These are phyloP conservation scores for Discoglossus pictus DNA, from an alignment of 2,797 vertebrate genomes.

Conservation along the genomic window DNA sequence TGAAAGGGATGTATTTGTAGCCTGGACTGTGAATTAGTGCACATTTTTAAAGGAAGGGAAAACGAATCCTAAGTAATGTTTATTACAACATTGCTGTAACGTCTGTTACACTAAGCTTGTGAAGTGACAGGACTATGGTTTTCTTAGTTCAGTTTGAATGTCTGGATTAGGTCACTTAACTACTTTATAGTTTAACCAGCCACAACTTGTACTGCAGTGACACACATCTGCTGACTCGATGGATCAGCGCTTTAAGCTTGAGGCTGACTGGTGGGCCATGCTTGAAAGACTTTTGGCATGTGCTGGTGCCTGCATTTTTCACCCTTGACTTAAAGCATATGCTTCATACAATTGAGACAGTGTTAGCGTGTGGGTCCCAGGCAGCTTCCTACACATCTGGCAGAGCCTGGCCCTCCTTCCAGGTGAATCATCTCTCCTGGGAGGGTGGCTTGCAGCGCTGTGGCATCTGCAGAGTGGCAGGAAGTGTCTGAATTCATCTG, in stretches of 20 bases:
- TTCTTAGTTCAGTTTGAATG: slow-evolving; percentile 73
- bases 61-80: slow-evolving; percentile 61
- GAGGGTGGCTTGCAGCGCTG: slow-evolving; percentile 83
- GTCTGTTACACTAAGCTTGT: slow-evolving; percentile 52
- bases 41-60: too few relatives aligned
- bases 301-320: slow-evolving; percentile 92
- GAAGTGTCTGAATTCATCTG: slow-evolving; percentile 90
- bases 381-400: slow-evolving; percentile 95
- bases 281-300: slow-evolving; percentile 95
- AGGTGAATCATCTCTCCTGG: slow-evolving; percentile 91
- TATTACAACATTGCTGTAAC: slow-evolving; percentile 19
- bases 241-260: slow-evolving; percentile 79
- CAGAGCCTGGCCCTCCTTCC: slow-evolving; percentile 85
- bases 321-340: slow-evolving; percentile 97
- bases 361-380: slow-evolving; percentile 84
- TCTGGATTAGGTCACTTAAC: slow-evolving; percentile 83
- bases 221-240: slow-evolving; percentile 89
- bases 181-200: slow-evolving; percentile 84
- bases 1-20: too few relatives aligned
- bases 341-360: slow-evolving; percentile 90
- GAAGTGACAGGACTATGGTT: slow-evolving; percentile 63
- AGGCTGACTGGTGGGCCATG: slow-evolving; percentile 91
- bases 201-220: slow-evolving; percentile 88
- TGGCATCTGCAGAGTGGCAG: slow-evolving; percentile 89
- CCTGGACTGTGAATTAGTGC: too few relatives aligned